phyloP scores from a whole-genome alignment of 2,797 vertebrate species.

The Sebastolobus alascanus region DNA sequence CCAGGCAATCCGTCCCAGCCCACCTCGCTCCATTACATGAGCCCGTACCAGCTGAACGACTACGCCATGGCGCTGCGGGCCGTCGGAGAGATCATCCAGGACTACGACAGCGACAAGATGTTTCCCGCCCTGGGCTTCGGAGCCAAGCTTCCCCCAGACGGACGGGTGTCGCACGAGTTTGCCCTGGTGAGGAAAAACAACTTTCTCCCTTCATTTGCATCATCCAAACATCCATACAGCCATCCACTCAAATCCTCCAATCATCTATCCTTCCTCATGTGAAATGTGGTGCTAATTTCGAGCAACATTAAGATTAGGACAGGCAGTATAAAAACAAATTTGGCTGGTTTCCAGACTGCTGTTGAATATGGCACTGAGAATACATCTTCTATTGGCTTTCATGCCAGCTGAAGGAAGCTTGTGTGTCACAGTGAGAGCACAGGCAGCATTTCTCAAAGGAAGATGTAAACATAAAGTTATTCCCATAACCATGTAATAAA shows the following conservation, averaged over 20 bases:
- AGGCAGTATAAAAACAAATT: not conserved
- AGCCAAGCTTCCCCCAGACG: slow-evolving; percentile 96
- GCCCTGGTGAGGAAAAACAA: slow-evolving; percentile 89
- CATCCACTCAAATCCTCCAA: too few relatives aligned
- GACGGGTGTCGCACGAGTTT: slow-evolving; percentile 97
- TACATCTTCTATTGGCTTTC: slow-evolving; percentile 21
- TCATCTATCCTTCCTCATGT: not conserved
- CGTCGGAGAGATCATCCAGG: slow-evolving; percentile 98
- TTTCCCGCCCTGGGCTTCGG: slow-evolving; percentile 98
- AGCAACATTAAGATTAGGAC: slow-evolving; percentile 3
- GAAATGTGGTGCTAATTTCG: slow-evolving; percentile 11
- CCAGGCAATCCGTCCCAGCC: slow-evolving; percentile 96
- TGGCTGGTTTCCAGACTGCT: slow-evolving; percentile 14
- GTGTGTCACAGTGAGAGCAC: not conserved
- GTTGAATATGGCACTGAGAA: not conserved
- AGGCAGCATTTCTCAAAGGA: not conserved
- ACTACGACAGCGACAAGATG: slow-evolving; percentile 99
- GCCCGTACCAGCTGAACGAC: slow-evolving; percentile 96
- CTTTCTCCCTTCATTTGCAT: not conserved
- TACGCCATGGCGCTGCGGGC: slow-evolving; percentile 97
- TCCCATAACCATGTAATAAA: not conserved
- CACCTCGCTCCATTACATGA: slow-evolving; percentile 98
- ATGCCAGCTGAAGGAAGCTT: slow-evolving; percentile 12
- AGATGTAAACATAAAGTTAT: slow-evolving; percentile 1
- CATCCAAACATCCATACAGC: not conserved